Evolutionary conservation across 2,888 invertebrate species (phyloP).

Genomic region (Agrotis clavis): DNA sequence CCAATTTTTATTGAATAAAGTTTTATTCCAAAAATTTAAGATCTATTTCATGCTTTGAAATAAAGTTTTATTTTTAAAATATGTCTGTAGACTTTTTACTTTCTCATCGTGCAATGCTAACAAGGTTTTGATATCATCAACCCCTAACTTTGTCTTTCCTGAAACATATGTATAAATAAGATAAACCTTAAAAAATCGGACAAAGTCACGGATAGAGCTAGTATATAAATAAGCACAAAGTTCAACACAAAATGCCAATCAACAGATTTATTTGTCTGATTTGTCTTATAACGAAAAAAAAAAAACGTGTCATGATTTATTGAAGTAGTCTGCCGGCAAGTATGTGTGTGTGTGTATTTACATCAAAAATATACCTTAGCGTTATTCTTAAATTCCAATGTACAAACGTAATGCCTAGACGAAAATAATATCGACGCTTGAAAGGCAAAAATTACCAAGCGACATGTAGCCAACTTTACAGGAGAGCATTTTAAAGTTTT

Average conservation of each 20-base stretch:
- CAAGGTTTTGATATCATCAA: not conserved
- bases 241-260: constrained; percentile 1
- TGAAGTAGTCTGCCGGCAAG: constrained; percentile 14
- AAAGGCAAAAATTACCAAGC: too few relatives aligned
- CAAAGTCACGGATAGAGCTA: constrained; percentile 4
- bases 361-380: constrained; percentile 1
- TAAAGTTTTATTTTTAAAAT: not conserved
- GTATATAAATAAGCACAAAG: constrained; percentile 7
- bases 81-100: not conserved
- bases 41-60: too few relatives aligned
- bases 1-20: too few relatives aligned
- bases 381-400: constrained; percentile 37
- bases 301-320: constrained; percentile 27
- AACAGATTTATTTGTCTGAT: constrained; percentile 4
- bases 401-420: constrained; percentile 27
- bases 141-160: not conserved
- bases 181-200: not conserved
- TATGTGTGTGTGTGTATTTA: constrained; percentile 6
- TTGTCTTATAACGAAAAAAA: not conserved
- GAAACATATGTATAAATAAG: too few relatives aligned
- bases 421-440: too few relatives aligned
- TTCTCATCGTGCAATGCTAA: too few relatives aligned
- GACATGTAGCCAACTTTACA: too few relatives aligned
- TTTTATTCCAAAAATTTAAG: too few relatives aligned
- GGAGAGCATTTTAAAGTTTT: too few relatives aligned